Percentiles rank a stretch among this genome's conserved stretches.
Conservation (phyloP, 2,797 vertebrate genomes). For the Tinamus major region DNA sequence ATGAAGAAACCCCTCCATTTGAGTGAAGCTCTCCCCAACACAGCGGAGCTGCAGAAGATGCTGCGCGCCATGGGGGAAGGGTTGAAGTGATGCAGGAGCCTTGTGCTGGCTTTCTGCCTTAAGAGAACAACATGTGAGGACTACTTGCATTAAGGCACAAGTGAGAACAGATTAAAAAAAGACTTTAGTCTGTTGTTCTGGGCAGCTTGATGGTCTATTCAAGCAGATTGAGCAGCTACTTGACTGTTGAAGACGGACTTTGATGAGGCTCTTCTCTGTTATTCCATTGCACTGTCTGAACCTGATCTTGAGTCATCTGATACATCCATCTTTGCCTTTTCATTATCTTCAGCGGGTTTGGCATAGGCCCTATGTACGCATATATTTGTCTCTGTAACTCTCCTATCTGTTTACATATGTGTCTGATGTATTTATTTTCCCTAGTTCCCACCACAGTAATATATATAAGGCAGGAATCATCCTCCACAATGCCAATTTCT, state of each 20-base stretch:
- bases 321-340: neutral
- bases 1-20: neutral
- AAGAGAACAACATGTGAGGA: neutral
- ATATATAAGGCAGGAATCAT: slow-evolving; percentile 58
- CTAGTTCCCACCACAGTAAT: slow-evolving; percentile 40
- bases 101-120: neutral
- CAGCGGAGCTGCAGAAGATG: neutral
- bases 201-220: neutral
- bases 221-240: neutral
- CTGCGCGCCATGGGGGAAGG: neutral
- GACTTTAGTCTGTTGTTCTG: accelerated
- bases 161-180: accelerated
- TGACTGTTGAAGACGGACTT: neutral
- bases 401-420: slow-evolving; percentile 49
- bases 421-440: slow-evolving; percentile 64
- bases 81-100: slow-evolving; percentile 8
- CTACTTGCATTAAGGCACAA: neutral
- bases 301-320: neutral
- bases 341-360: slow-evolving; percentile 6
- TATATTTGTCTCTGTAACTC: neutral
- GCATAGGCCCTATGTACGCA: neutral
- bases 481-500: slow-evolving; percentile 61
- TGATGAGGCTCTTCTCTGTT: neutral
- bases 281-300: neutral
- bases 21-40: slow-evolving; percentile 1